phyloP scores from a whole-genome alignment of 1,140 invertebrate species.

The Oppia nitens region DNA sequence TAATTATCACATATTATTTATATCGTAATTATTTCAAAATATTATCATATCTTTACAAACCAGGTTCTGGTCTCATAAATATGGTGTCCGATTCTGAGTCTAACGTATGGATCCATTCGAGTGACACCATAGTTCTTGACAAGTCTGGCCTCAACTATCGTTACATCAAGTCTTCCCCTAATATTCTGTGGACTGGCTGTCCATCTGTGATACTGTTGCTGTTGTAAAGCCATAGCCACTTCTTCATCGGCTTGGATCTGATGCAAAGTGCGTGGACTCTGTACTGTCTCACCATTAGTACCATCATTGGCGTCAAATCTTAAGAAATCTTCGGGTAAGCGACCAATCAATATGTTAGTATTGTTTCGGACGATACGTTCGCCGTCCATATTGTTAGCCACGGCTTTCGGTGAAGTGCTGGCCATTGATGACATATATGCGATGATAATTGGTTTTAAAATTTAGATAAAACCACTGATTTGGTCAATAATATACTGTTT shows the following conservation, averaged over 20 bases:
- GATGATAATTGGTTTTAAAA: too few relatives aligned
- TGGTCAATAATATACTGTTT: too few relatives aligned
- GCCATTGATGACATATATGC: too few relatives aligned
- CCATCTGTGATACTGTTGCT: constrained; percentile 45
- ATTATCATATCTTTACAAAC: background rate
- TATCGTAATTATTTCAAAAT: too few relatives aligned
- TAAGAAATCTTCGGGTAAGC: constrained; percentile 61
- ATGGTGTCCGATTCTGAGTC: constrained; percentile 71
- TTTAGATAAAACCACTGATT: too few relatives aligned
- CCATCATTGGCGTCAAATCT: constrained; percentile 31
- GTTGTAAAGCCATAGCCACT: constrained; percentile 41
- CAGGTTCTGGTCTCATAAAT: constrained; percentile 66
- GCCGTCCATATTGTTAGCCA: background rate
- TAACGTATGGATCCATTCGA: constrained; percentile 90
- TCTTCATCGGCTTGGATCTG: constrained; percentile 56
- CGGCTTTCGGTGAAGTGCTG: background rate
- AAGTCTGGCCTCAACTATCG: constrained; percentile 69
- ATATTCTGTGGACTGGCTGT: constrained; percentile 34
- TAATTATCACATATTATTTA: background rate
- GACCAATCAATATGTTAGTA: constrained; percentile 44
- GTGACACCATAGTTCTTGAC: constrained; percentile 92
- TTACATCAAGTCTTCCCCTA: constrained; percentile 57
- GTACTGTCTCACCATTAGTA: background rate
- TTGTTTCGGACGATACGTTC: constrained; percentile 2
- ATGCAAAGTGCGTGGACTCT: constrained; percentile 36